phyloP scores from a whole-genome alignment of 2,113 vertebrate species.

The Microtus ochrogaster region DNA sequence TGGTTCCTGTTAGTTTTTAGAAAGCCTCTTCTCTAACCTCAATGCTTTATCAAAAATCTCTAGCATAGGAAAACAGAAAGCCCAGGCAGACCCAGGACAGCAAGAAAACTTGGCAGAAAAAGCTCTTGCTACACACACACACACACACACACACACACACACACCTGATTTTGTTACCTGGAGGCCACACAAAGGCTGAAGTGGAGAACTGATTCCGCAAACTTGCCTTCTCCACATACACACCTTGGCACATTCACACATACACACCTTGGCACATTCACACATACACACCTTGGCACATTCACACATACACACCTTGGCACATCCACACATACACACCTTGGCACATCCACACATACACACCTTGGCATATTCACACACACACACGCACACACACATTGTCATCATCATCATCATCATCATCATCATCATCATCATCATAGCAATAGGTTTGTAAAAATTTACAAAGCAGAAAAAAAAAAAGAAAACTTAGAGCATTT shows the following conservation, averaged over 20 bases:
- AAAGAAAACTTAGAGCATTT: background rate
- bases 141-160: too few species aligned
- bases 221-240: background rate
- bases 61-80: background rate
- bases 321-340: too few species aligned
- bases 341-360: too few species aligned
- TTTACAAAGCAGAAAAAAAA: too few species aligned
- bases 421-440: background rate
- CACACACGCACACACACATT: background rate
- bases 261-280: too few species aligned
- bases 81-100: background rate
- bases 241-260: too few species aligned
- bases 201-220: background rate
- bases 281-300: too few species aligned
- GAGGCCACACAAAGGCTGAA: background rate
- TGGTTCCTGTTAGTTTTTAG: background rate
- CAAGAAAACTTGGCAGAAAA: background rate
- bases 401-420: background rate
- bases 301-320: too few species aligned
- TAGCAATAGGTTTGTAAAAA: background rate
- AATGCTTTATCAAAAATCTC: background rate
- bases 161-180: background rate
- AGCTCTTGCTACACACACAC: too few species aligned
- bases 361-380: too few species aligned
- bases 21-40: background rate